phyloP scores from a whole-genome alignment of 37 sponge, comb jelly and placozoan species.

The Tethya wilhelma region DNA sequence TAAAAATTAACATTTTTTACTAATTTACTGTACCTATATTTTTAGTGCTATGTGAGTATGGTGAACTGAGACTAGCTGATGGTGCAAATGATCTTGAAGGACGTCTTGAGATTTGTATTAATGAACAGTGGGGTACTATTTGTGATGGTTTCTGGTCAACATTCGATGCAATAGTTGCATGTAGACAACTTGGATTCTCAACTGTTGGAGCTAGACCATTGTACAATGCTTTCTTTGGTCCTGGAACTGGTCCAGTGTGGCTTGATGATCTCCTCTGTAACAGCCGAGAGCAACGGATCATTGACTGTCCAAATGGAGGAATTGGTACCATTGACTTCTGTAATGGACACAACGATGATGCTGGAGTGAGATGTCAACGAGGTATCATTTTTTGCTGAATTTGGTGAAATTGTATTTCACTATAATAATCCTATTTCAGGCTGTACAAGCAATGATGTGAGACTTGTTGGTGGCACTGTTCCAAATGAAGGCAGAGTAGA shows the following conservation, averaged over 20 bases:
- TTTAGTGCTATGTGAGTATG: too few relatives aligned
- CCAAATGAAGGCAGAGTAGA: constrained; percentile 7
- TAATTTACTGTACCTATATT: too few relatives aligned
- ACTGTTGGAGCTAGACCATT: background rate
- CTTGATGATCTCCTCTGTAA: background rate
- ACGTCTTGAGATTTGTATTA: background rate
- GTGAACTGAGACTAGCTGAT: too few relatives aligned
- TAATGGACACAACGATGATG: constrained; percentile 29
- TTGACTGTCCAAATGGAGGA: constrained; percentile 8
- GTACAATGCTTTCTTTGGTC: background rate
- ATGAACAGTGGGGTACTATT: background rate
- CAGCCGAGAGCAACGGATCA: background rate
- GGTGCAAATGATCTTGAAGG: background rate
- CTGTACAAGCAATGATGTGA: background rate
- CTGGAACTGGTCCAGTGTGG: constrained; percentile 11
- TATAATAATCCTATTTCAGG: background rate
- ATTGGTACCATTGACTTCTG: constrained; percentile 1
- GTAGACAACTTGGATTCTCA: background rate
- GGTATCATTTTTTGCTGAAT: background rate
- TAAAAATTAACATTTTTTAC: too few relatives aligned
- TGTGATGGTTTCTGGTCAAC: background rate
- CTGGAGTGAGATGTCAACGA: constrained; percentile 15
- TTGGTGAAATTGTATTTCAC: background rate
- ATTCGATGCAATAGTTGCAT: background rate
- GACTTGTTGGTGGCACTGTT: background rate